Conservation (phyloP, 2,113 vertebrate genomes). For the Zootoca vivipara region DNA sequence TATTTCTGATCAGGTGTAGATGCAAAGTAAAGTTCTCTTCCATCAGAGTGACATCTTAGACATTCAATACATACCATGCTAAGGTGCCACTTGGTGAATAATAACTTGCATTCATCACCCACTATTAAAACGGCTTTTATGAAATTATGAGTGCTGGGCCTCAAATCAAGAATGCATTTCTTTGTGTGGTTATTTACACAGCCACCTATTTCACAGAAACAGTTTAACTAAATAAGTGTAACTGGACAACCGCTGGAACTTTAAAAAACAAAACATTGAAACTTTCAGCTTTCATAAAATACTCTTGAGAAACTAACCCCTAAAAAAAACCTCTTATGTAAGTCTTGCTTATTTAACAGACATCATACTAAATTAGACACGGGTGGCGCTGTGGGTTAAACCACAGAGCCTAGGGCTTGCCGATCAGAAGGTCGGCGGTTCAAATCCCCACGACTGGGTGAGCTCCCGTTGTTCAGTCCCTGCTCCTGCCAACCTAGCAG, state of each 20-base stretch:
- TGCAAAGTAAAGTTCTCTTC: not conserved
- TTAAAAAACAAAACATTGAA: too few species aligned
- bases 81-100: not conserved
- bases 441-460: too few species aligned
- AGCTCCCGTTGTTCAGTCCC: too few species aligned
- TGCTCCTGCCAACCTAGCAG: too few species aligned
- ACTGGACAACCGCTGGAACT: not conserved
- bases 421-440: too few species aligned
- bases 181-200: not conserved
- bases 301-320: not conserved
- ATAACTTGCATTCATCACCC: not conserved
- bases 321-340: not conserved
- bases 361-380: not conserved
- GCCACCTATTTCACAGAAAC: not conserved
- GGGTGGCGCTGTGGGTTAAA: too few species aligned
- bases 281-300: not conserved
- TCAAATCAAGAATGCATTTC: not conserved
- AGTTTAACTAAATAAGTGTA: not conserved
- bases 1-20: not conserved
- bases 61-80: not conserved
- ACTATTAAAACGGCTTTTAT: not conserved
- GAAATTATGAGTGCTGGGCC: not conserved
- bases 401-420: too few species aligned
- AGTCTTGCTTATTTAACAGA: not conserved
- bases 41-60: not conserved